Evolutionary conservation across 2,113 vertebrate genomes (phyloP).

Genomic region (Triplophysa siluroides): DNA sequence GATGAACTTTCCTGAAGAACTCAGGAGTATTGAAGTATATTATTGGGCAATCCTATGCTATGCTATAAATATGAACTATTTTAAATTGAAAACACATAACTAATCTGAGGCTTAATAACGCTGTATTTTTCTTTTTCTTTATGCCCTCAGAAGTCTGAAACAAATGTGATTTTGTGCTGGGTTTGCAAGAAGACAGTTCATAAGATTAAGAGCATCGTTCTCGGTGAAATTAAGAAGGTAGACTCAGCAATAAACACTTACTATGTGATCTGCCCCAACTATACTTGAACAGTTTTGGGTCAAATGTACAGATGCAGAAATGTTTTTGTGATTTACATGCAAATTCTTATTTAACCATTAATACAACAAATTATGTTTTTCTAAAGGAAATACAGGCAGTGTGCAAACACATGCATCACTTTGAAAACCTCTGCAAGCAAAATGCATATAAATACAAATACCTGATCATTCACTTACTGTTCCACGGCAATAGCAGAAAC

Average conservation of each 20-base stretch:
- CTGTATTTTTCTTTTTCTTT: background rate
- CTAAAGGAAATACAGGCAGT: slow-evolving; percentile 33
- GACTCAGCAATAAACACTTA: too few relatives aligned
- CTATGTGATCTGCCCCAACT: background rate
- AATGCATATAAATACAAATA: slow-evolving; percentile 7
- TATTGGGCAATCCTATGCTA: background rate
- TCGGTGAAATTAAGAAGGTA: slow-evolving; percentile 13
- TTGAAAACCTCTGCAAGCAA: slow-evolving; percentile 11
- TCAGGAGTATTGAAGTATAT: background rate
- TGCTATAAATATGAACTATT: background rate
- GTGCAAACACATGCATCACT: background rate
- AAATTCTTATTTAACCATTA: background rate
- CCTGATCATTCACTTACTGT: background rate
- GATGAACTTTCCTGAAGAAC: background rate
- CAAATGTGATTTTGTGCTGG: slow-evolving; percentile 12
- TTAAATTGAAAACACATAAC: background rate
- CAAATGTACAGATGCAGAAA: too few relatives aligned
- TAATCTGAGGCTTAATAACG: background rate
- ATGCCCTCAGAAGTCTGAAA: background rate
- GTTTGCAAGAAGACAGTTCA: slow-evolving; percentile 15
- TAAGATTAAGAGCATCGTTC: background rate
- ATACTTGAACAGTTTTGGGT: background rate
- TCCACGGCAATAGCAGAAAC: background rate
- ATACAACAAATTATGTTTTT: background rate
- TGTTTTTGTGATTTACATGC: background rate